Evolutionary conservation across 2,113 vertebrate genomes (phyloP), one percentile per base, ranked within the genome.

Genomic region (Lepus europaeus): DNA sequence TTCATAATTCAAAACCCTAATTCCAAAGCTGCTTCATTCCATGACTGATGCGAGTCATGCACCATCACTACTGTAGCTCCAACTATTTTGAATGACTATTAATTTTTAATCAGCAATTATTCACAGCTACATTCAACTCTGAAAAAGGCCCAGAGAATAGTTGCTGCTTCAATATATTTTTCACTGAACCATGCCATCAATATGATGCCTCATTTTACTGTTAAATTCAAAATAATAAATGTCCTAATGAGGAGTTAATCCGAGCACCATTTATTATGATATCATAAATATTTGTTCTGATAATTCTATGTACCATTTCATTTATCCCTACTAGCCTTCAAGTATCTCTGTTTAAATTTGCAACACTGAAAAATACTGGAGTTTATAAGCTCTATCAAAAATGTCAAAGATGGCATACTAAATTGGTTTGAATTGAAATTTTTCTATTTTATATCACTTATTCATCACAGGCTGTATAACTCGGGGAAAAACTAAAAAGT

Each of bases 31-130:
- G 17, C 51, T 95, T 27, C 29, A 69, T 74, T 82, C 29, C 39
- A 51, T 83, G n/a, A 94, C 69, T 90, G 88, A 92, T 33, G 1
- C 63, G 87, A 94, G 81, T 25, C 49, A 45, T 39, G 72, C 8
- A 78, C 17, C 10, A 90, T 88, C 64, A 69, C 25, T 77, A 63
- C 36, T 66, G 39, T 25, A 84, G 68, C 85, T 61, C 73, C 25
- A 86, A 56, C 25, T 81, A 70, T 70, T 91, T 87, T 90, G 9
- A 92, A 79, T 29, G 36, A 92, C 56, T 85, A 87, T 89, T 95
- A 85, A 82, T 87, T 95, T 20, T 89, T 96, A 88, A 89, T 87
- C 31, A 91, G 53, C 76, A 81, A 88, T 96, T 94, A 87, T 88
- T 95, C 51, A 80, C 33, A 61, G 49, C 68, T 92, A 79, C 64